Percentiles rank a stretch among this genome's conserved stretches.
Conservation (phyloP, 2,113 vertebrate species). For the Neodon shergylaensis region DNA sequence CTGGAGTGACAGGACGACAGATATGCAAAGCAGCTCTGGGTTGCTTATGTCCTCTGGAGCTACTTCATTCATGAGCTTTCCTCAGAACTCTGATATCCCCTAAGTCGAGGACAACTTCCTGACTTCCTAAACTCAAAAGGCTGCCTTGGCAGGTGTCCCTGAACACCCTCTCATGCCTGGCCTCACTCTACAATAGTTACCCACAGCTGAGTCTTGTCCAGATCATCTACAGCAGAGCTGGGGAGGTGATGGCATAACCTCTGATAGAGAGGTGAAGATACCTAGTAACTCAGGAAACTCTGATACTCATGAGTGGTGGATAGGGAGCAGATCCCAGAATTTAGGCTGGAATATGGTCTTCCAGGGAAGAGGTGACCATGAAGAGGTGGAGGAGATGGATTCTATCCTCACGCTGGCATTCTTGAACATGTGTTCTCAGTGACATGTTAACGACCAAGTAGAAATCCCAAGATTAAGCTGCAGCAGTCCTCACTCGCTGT, state of each 20-base stretch:
- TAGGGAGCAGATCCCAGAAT: background rate
- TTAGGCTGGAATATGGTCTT: background rate
- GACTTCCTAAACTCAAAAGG: background rate
- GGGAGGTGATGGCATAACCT: background rate
- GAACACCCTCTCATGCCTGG: background rate
- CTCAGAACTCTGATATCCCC: background rate
- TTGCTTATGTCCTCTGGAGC: background rate
- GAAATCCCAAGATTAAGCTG: conserved; percentile 52
- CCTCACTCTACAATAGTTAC: background rate
- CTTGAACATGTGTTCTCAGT: conserved; percentile 25
- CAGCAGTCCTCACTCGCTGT: background rate
- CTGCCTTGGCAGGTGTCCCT: background rate
- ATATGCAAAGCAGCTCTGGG: background rate
- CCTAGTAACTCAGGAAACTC: background rate
- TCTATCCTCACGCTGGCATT: conserved; percentile 2
- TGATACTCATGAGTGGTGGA: background rate
- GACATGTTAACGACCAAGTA: conserved; percentile 44
- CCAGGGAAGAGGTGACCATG: background rate
- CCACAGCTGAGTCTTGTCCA: background rate
- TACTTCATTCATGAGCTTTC: too few relatives aligned
- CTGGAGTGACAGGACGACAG: background rate
- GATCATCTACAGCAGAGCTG: background rate
- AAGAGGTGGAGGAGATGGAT: background rate
- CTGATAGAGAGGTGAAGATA: background rate
- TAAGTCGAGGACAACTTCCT: background rate